These are phyloP conservation scores for Lamprologus sp. DNA, from an alignment of 2,113 vertebrate genomes.

Conservation along the genomic window DNA sequence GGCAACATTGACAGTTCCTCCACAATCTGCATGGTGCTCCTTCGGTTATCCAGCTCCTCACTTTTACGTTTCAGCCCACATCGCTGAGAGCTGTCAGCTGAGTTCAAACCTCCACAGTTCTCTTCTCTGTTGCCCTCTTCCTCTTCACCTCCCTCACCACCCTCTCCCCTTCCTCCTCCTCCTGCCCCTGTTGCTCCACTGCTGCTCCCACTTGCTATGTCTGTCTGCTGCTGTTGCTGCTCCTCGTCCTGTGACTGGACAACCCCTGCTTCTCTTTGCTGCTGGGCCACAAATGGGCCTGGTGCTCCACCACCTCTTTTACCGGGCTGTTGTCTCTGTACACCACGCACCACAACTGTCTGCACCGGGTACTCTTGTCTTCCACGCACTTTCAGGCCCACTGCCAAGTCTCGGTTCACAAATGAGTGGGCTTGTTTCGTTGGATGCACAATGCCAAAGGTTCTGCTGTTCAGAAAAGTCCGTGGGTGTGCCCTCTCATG, in stretches of 20 bases:
- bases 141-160: constrained; percentile 41
- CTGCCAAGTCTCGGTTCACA: constrained; percentile 79
- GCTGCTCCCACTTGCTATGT: constrained; percentile 66
- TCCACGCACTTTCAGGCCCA: constrained; percentile 45
- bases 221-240: constrained; percentile 50
- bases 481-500: constrained; percentile 87
- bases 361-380: constrained; percentile 82
- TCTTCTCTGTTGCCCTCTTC: constrained; percentile 53
- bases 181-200: constrained; percentile 70
- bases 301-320: constrained; percentile 26
- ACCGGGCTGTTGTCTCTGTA: constrained; percentile 75
- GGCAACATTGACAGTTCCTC: constrained; percentile 95
- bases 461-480: constrained; percentile 92
- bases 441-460: constrained; percentile 82
- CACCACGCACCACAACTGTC: constrained; percentile 85
- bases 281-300: constrained; percentile 37
- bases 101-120: constrained; percentile 73
- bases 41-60: constrained; percentile 86
- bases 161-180: constrained; percentile 72
- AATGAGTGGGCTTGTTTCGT: constrained; percentile 81
- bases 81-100: constrained; percentile 84
- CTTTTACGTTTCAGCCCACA: constrained; percentile 99
- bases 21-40: constrained; percentile 94
- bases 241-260: constrained; percentile 53
- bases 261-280: constrained; percentile 37